Conservation (phyloP, 2,797 vertebrate species). For the Hemibagrus guttatus region DNA sequence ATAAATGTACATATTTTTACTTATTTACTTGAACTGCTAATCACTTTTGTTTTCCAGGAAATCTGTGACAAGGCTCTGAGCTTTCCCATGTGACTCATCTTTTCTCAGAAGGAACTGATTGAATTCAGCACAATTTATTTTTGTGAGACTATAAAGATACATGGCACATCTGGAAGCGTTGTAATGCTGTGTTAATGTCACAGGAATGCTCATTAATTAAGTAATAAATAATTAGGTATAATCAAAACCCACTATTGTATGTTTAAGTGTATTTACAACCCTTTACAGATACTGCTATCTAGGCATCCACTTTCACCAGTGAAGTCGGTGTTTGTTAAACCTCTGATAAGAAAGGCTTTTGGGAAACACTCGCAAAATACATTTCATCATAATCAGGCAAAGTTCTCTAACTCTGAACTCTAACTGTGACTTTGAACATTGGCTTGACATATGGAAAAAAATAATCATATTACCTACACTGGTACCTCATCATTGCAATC, state of each 20-base stretch:
- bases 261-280: neutral
- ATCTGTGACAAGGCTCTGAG: no score
- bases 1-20: neutral
- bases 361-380: neutral
- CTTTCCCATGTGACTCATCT: no score
- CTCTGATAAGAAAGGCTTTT: neutral
- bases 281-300: neutral
- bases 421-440: neutral
- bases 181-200: neutral
- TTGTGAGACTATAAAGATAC: neutral
- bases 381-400: neutral
- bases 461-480: neutral
- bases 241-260: no score
- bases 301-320: neutral
- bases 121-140: neutral
- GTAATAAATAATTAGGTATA: neutral
- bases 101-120: no score
- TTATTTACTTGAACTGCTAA: neutral
- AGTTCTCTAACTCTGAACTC: neutral
- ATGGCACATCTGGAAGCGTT: neutral
- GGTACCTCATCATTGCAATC: constrained; percentile 25
- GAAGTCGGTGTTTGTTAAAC: neutral
- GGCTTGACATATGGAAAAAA: neutral
- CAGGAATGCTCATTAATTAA: neutral
- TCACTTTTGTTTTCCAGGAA: neutral